Evolutionary conservation across 2,888 invertebrate species (phyloP), one percentile per base, ranked within the genome.

Genomic region (Tuta absoluta): DNA sequence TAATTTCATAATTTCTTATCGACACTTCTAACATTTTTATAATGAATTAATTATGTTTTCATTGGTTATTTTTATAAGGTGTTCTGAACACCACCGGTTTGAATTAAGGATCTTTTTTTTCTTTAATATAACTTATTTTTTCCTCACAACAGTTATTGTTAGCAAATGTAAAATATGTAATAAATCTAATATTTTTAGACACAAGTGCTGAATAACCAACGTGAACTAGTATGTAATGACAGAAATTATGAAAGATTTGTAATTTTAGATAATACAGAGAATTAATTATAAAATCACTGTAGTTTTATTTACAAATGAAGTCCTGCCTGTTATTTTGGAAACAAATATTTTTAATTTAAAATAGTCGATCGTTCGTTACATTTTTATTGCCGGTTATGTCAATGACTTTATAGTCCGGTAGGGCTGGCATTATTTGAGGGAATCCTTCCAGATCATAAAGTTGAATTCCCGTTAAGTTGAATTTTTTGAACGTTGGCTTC

Each of bases 191-290:
- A 89, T 89, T 87, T 88, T 89, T 88, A 88, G 87, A 87, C 69
- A 75, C 73, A 80, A 81, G 84, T 86, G 87, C 88, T 86, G 87
- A 85, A 84, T 84, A 82, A 86, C 81, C 83, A n/a, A 86, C 78
- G 79, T 79, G 80, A 81, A 79, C 78, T 87, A 87, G 85, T 78
- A 84, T 79, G 79, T 84, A 85, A 85, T 81, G 77, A 83, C 82
- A 80, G 83, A 87, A 86, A 85, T 81, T 86, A 87, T 86, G 75
- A 85, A 87, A 88, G 85, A 87, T 91, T 91, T 90, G 90, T 91
- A 91, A 91, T 87, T 89, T 91, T 90, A 91, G 89, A 87, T 84
- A 87, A 89, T 89, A 87, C 84, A 87, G 79, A 84, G 70, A 79
- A 79, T 72, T 82, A 84, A 86, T 84, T 81, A 84, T 78, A 83